These are phyloP conservation scores for Noturus placidus DNA, from an alignment of 2,113 vertebrate genomes.

Conservation along the genomic window DNA sequence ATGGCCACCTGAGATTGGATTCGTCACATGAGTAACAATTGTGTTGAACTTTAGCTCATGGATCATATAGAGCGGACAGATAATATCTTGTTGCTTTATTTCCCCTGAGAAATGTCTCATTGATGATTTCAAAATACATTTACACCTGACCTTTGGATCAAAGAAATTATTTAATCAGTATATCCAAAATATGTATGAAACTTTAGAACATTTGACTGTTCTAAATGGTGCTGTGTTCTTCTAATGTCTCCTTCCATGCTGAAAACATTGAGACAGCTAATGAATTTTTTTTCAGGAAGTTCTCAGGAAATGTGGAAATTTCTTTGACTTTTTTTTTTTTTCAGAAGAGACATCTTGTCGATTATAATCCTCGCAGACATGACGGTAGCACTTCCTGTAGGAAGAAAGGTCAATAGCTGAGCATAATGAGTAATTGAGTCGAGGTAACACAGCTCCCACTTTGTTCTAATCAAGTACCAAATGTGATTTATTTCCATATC, in stretches of 20 bases:
- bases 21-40: background rate
- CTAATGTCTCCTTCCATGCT: constrained; percentile 63
- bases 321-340: constrained; percentile 69
- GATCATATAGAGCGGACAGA: background rate
- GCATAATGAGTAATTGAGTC: constrained; percentile 81
- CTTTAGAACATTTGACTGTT: constrained; percentile 42
- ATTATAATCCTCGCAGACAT: constrained; percentile 77
- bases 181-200: constrained; percentile 21
- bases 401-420: constrained; percentile 80
- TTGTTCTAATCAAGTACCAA: constrained; percentile 73
- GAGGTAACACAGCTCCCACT: constrained; percentile 68
- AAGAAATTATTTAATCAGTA: constrained; percentile 32
- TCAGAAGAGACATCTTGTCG: constrained; percentile 82
- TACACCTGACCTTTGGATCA: constrained; percentile 28
- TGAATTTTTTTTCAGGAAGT: constrained; percentile 75
- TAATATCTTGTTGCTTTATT: constrained; percentile 9
- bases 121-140: constrained; percentile 34
- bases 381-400: constrained; percentile 77
- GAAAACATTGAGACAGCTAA: constrained; percentile 65
- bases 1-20: constrained; percentile 4
- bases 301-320: constrained; percentile 69
- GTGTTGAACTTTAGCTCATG: background rate
- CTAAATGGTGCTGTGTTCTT: constrained; percentile 72
- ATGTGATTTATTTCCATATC: constrained; percentile 78
- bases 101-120: constrained; percentile 11